These are phyloP conservation scores for Microcebus murinus DNA, from an alignment of 2,113 vertebrate genomes.

Conservation along the genomic window DNA sequence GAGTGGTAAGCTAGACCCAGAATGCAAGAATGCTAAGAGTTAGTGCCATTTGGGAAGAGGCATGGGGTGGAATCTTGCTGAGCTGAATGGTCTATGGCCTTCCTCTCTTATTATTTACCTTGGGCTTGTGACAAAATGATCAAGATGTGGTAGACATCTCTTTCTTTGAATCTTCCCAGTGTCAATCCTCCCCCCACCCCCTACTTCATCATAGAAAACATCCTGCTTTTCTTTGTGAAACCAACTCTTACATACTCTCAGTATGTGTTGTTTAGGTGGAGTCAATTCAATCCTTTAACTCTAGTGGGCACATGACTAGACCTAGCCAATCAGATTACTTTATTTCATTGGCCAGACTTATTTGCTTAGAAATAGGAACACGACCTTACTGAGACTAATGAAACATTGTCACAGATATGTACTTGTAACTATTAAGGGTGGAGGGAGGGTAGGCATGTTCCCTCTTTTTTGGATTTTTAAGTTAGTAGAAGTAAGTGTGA, in stretches of 20 bases:
- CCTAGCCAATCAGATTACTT: not conserved
- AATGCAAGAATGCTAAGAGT: not conserved
- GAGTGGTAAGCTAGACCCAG: not conserved
- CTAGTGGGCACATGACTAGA: not conserved
- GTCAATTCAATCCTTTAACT: not conserved
- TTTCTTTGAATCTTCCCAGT: not conserved
- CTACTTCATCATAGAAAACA: not conserved
- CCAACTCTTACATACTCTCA: not conserved
- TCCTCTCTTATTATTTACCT: not conserved
- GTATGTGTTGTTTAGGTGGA: not conserved
- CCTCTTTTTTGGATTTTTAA: not conserved
- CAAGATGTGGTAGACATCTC: not conserved
- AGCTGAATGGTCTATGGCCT: not conserved
- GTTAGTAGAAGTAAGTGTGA: not conserved
- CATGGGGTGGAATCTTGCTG: not conserved
- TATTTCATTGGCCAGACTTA: not conserved
- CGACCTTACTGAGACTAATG: not conserved
- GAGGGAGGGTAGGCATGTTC: not conserved
- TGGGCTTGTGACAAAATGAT: not conserved
- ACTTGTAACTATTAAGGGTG: not conserved
- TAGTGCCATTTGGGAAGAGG: not conserved
- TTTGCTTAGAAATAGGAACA: not conserved
- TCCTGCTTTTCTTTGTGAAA: not conserved
- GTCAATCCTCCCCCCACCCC: no score
- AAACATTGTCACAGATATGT: not conserved